Evolutionary conservation across 2,113 vertebrate genomes (phyloP).

Genomic region (Clupea harengus): DNA sequence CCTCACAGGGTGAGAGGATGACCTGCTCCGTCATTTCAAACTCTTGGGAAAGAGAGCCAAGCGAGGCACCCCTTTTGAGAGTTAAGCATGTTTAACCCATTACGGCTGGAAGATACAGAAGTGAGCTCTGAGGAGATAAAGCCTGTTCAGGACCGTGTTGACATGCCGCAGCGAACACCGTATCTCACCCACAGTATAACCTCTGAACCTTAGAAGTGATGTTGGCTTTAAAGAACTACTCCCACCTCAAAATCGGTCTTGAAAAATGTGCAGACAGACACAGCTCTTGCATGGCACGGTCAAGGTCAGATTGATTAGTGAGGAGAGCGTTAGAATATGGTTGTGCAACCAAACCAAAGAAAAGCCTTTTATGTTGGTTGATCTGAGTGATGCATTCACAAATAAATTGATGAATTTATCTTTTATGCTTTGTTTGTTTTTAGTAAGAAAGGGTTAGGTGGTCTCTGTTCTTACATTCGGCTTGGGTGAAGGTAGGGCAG

Average conservation of each 20-base stretch:
- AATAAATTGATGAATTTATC: not conserved
- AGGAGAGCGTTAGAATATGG: not conserved
- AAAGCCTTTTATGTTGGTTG: not conserved
- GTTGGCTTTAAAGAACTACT: slow-evolving; percentile 15
- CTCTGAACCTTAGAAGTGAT: slow-evolving; percentile 17
- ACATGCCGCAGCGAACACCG: not conserved
- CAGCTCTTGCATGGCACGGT: not conserved
- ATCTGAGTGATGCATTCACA: not conserved
- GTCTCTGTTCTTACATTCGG: not conserved
- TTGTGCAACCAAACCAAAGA: not conserved
- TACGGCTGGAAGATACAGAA: slow-evolving; percentile 13
- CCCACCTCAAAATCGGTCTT: not conserved
- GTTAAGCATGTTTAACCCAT: slow-evolving; percentile 35
- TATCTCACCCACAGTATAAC: not conserved
- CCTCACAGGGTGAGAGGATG: slow-evolving; percentile 40
- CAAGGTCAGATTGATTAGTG: slow-evolving; percentile 8
- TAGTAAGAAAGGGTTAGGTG: not conserved
- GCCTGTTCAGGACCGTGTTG: not conserved
- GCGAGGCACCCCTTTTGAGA: slow-evolving; percentile 2
- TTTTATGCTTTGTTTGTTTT: not conserved
- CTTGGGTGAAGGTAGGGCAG: not conserved
- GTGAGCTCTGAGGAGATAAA: slow-evolving; percentile 20
- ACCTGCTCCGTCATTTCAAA: too few relatives aligned
- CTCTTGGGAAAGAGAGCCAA: slow-evolving; percentile 41
- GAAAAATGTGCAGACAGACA: slow-evolving; percentile 1